Base-by-base conservation (phyloP, 2,797 vertebrate genomes). In the Melanotaenia maccullochi region DNA sequence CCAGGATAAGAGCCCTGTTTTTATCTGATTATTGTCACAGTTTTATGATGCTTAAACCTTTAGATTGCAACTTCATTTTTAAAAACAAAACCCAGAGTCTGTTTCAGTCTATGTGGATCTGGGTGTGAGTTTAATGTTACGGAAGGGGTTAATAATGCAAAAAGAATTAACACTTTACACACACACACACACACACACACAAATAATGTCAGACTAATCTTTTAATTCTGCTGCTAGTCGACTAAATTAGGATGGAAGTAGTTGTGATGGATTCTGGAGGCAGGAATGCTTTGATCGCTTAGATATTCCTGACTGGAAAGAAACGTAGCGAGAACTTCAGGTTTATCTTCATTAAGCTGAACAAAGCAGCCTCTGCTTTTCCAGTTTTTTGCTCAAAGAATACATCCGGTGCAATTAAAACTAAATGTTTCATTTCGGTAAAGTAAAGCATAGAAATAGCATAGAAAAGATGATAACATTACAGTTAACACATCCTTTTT, bases 221-320 rank as follows among this genome's bases (percentile, higher is more conserved):
- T 25, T 24, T 5, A 52, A 52, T 1, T 24, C 30, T 33, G 42
- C 12, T 13, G 30, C 9, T 36, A 16, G 49, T n/a, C 25, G 14
- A 16, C 44, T 2, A 25, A 8, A 32, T 1, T 24, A 16, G 25
- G 22, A 18, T 0, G 14, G 28, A 1, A 5, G 6, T 33, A 3
- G 33, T 32, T 75, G 66, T 67, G 24, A 6, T n/a, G 51, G 16
- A 13, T 0, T 71, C 42, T 52, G 24, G 18, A 24, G 28, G 35
- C 30, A 57, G 62, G 77, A 83, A 81, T 76, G 75, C 81, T 83
- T 86, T 87, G 54, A 78, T 81, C 51, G 56, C 33, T 6, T 0
- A 52, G 35, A 51, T 71, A 3, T 36, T 55, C 25, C 60, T 70
- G 58, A 65, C 22, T 70, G 51, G 30, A 68, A 16, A 60, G 13